Base-by-base conservation (phyloP, 2,888 invertebrate genomes). In the Rhopalosiphum nymphaeae region DNA sequence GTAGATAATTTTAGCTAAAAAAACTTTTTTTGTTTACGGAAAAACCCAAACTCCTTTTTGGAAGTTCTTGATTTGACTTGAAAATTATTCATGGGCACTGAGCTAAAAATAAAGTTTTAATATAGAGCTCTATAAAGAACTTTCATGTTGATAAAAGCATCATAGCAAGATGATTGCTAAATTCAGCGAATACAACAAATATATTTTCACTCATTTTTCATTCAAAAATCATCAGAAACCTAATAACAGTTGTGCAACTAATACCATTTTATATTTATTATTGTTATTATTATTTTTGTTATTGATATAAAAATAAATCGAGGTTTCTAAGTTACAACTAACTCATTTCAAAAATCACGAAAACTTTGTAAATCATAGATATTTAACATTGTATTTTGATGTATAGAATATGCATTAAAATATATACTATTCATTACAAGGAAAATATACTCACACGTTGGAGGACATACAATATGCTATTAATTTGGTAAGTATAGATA, bases 41-140 rank as follows among this genome's bases (percentile, higher is more conserved):
- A 3, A 3, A 53, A 42, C 36, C 10, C 0, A 16, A 26, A 16
- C 36, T 5, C 1, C 11, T n/a, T 53, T 92, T 78, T 9, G 42
- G 46, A 49, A 78, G 44, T 78, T 93, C 2, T n/a, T 89, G 67
- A 53, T 93, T 88, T 78, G 42, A 89, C 53, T 93, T 89, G 88
- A 56, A 93, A 89, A 53, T 93, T 78, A 89, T 78, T 89, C 61
- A 44, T 44, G 88, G 42, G 78, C 0, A 89, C n/a, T 93, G 78
- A 89, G 44, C 2, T 78, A 88, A 53, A 92, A 67, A 61, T 92
- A 67, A 92, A 89, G 67, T 93, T 93, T 92, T 44, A 44, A 53
- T n/a, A 93, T 89, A 78, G 42, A 78, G 26, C 5, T n/a, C n/a
- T n/a, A 53, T 56, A 44, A 89, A 78, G 10, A 92, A 89, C 88